phyloP scores from a whole-genome alignment of 1,140 invertebrate species.

The Conopomorpha cramerella region DNA sequence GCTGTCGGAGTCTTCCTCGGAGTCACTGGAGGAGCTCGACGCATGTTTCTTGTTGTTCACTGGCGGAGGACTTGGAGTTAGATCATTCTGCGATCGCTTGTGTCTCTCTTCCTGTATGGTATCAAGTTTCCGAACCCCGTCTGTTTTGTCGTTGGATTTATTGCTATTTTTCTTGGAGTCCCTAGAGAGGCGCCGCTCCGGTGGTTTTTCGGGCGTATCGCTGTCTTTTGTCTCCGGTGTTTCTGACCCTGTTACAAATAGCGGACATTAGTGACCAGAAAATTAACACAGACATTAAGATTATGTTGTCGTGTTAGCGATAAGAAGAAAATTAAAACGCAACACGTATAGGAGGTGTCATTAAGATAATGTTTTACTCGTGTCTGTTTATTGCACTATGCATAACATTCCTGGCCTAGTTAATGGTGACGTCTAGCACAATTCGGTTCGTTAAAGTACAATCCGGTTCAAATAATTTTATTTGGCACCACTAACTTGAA shows the following conservation, averaged over 20 bases:
- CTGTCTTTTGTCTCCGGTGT: conserved; percentile 37
- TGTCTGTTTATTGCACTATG: too few relatives aligned
- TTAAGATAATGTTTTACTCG: too few relatives aligned
- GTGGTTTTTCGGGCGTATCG: conserved; percentile 34
- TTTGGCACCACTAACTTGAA: too few relatives aligned
- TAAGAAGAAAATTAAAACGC: too few relatives aligned
- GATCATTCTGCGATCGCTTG: conserved; percentile 24
- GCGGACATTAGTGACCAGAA: too few relatives aligned
- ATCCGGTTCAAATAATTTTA: too few relatives aligned
- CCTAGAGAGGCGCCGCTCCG: conserved; percentile 26
- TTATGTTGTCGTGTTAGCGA: too few relatives aligned
- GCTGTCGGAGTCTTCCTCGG: conserved; percentile 31
- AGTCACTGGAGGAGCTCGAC: conserved; percentile 20
- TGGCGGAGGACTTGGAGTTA: conserved; percentile 30
- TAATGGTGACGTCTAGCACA: too few relatives aligned
- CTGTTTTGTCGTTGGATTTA: conserved; percentile 27
- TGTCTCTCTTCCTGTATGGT: conserved; percentile 31
- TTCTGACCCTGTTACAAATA: conserved; percentile 38
- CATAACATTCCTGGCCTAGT: too few relatives aligned
- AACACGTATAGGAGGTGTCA: too few relatives aligned
- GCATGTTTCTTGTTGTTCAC: conserved; percentile 19
- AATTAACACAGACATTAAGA: too few relatives aligned
- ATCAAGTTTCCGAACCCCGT: conserved; percentile 23
- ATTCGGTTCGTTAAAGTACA: too few relatives aligned
- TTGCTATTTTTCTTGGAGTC: conserved; percentile 30